phyloP scores from a whole-genome alignment of 2,113 vertebrate genomes.

The Pterophyllum scalare region DNA sequence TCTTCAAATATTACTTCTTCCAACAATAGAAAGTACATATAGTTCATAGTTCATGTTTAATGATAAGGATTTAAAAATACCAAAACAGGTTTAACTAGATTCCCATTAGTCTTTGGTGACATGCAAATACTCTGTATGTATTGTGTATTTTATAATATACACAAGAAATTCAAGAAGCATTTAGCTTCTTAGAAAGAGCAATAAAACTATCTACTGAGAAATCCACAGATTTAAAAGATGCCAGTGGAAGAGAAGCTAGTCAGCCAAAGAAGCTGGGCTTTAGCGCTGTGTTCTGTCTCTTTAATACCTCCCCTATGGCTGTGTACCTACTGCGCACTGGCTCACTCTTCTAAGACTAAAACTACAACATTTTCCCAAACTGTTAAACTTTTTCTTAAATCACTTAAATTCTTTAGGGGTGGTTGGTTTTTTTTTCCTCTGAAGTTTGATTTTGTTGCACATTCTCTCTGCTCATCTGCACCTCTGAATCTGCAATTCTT shows the following conservation, averaged over 20 bases:
- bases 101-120: not conserved
- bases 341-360: not conserved
- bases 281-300: not conserved
- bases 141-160: not conserved
- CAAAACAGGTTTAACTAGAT: not conserved
- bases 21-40: not conserved
- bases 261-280: not conserved
- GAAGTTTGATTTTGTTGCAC: not conserved
- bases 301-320: not conserved
- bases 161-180: not conserved
- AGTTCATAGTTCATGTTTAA: not conserved
- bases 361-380: not conserved
- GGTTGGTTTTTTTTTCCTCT: not conserved
- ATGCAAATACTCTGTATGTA: not conserved
- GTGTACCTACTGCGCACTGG: not conserved
- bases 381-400: not conserved
- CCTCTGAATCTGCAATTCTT: slow-evolving; percentile 19
- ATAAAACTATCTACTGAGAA: not conserved
- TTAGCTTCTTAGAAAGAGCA: not conserved
- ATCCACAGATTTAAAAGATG: not conserved
- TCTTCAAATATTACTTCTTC: not conserved
- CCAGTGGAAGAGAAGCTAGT: slow-evolving; percentile 8
- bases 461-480: not conserved
- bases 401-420: not conserved
- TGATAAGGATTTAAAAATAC: no score